phyloP scores from a whole-genome alignment of 2,113 vertebrate genomes.

The Cephalophus harveyi region DNA sequence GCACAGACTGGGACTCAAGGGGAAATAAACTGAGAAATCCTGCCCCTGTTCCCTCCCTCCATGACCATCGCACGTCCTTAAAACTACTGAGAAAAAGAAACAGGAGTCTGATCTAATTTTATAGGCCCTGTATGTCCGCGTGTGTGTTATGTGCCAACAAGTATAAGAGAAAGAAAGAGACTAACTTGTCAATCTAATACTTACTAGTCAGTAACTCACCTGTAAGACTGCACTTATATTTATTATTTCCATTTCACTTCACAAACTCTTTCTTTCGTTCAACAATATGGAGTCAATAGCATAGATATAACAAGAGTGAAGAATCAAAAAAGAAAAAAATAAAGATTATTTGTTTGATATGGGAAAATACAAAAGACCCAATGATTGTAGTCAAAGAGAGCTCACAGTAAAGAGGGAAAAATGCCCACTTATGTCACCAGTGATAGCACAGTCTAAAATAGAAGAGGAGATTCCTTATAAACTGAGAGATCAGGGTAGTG shows the following conservation, averaged over 20 bases:
- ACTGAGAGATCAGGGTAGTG: not conserved
- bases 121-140: not conserved
- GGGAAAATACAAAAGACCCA: not conserved
- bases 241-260: not conserved
- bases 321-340: not conserved
- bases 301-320: not conserved
- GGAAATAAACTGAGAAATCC: not conserved
- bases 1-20: not conserved
- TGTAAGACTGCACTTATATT: not conserved
- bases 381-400: not conserved
- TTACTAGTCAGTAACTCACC: not conserved
- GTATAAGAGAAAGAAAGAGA: not conserved
- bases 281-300: not conserved
- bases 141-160: not conserved
- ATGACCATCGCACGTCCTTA: no score
- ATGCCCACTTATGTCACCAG: not conserved
- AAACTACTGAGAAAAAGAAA: not conserved
- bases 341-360: not conserved
- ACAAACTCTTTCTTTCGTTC: not conserved
- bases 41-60: not conserved
- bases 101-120: not conserved
- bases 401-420: not conserved
- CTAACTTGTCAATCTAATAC: not conserved
- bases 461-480: not conserved
- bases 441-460: not conserved